Base-by-base conservation (phyloP, 2,888 invertebrate species). In the Ophion costatus region DNA sequence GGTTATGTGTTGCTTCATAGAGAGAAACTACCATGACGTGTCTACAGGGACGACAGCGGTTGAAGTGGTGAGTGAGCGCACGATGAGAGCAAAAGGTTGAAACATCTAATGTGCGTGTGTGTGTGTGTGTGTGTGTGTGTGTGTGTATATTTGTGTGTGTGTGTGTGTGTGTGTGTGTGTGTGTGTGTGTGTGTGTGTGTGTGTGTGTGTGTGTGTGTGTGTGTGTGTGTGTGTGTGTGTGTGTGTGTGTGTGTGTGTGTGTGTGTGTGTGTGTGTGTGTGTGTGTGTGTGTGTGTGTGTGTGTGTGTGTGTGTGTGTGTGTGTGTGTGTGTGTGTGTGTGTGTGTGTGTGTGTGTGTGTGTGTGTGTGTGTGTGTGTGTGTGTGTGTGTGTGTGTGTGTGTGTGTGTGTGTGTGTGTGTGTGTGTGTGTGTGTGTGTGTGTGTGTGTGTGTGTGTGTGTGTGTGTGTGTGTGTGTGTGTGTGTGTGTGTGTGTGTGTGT, bases 11-110 rank as follows among this genome's bases (percentile, higher is more conserved):
- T 80, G 76, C 80, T 77, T 63, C 67, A 61, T 56, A 80, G 69
- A 70, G 85, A 61, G 51, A 61, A 75, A 38, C 57, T 56, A 57
- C 59, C 56, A 22, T 20, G 66, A 61, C 67, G 73, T 70, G 57
- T 70, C 78, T 67, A 76, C 71, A 22, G 11, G 71, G 63, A 74
- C 67, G 57, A 29, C 24, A 63, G 63, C 45, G 67, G 73, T 80
- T 61, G 70, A 42, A 80, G 83, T 80, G 42, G 71, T 69, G 79
- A 78, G 76, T 70, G 79, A 78, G 76, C 73, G 76, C 74, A 66
- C 80, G 83, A 77, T 51, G 77, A 57, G 83, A 86, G 83, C 83
- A 81, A 78, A 59, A 77, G 80, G 70, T 59, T 45, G 82, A n/a
- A 67, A 79, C 45, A 33, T 69, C 61, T 59, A 14, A 81, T 66